Evolutionary conservation across 2,797 vertebrate species (phyloP).

Genomic region (Propithecus deckenii): DNA sequence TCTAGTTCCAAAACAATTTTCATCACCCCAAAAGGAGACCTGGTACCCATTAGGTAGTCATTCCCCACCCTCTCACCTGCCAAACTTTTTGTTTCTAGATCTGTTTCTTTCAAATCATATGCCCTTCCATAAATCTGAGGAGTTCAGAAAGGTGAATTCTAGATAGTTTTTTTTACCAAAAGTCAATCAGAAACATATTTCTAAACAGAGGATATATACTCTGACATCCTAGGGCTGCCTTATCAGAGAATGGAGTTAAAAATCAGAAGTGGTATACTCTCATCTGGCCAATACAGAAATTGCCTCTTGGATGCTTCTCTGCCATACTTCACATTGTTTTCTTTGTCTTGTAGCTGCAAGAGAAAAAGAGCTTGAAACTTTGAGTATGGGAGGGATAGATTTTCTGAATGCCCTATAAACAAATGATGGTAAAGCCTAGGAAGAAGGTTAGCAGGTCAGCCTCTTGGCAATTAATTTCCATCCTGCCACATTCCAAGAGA

Average conservation of each 20-base stretch:
- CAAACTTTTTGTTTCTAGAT: constrained; percentile 42
- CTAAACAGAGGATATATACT: neutral
- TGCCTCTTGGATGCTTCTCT: neutral
- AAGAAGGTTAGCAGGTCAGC: constrained; percentile 72
- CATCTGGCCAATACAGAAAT: neutral
- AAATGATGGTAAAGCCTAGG: constrained; percentile 74
- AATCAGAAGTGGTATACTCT: neutral
- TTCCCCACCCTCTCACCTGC: neutral
- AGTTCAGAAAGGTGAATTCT: constrained; percentile 10
- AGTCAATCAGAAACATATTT: neutral
- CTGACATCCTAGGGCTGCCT: neutral
- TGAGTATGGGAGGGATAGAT: constrained; percentile 61
- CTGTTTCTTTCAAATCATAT: neutral
- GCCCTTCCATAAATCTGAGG: neutral
- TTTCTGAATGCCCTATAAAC: constrained; percentile 78
- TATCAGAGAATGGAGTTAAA: neutral
- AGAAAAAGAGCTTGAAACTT: neutral
- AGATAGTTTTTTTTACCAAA: constrained; percentile 32
- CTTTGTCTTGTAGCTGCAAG: constrained; percentile 18
- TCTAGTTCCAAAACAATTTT: neutral
- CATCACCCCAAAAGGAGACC: neutral
- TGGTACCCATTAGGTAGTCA: neutral
- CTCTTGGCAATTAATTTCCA: constrained; percentile 49
- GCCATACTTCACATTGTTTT: neutral
- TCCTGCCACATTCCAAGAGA: constrained; percentile 64